Conservation (phyloP, 2,888 invertebrate species). For the Patella caerulea region DNA sequence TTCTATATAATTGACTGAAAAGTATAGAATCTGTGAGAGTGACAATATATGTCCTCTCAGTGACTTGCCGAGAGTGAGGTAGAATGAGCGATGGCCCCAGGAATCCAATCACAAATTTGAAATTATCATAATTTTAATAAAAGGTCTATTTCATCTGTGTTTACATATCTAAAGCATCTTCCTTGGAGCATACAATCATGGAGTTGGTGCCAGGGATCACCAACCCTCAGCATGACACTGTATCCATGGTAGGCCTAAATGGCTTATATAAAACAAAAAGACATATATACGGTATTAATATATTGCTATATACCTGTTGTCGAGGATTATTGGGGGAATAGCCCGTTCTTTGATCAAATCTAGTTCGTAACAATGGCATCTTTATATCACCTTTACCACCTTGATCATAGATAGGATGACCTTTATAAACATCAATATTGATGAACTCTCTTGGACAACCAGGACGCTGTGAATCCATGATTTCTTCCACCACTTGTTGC, state of each 20-base stretch:
- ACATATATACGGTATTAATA: no score
- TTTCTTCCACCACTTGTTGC: constrained; percentile 78
- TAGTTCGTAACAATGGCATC: constrained; percentile 75
- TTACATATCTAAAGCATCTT: no score
- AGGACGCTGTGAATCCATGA: constrained; percentile 77
- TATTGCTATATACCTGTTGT: constrained; percentile 73
- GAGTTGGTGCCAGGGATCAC: not conserved
- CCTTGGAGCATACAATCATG: no score
- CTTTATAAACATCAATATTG: constrained; percentile 75
- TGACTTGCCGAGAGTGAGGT: no score
- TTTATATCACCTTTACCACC: constrained; percentile 52
- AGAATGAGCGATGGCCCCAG: no score
- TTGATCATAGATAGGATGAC: constrained; percentile 71
- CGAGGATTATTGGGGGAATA: constrained; percentile 77
- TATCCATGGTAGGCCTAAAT: not conserved
- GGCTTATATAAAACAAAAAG: not conserved
- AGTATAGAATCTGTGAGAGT: no score
- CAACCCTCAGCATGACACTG: not conserved
- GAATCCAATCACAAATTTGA: no score
- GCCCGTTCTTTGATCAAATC: constrained; percentile 76
- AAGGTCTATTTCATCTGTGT: no score
- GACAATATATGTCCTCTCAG: no score
- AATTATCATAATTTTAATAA: no score
- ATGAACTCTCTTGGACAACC: constrained; percentile 78
- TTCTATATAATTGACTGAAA: no score